Evolutionary conservation across 53 echinoderm and acorn worm species (phyloP).

Genomic region (Astropecten irregularis): DNA sequence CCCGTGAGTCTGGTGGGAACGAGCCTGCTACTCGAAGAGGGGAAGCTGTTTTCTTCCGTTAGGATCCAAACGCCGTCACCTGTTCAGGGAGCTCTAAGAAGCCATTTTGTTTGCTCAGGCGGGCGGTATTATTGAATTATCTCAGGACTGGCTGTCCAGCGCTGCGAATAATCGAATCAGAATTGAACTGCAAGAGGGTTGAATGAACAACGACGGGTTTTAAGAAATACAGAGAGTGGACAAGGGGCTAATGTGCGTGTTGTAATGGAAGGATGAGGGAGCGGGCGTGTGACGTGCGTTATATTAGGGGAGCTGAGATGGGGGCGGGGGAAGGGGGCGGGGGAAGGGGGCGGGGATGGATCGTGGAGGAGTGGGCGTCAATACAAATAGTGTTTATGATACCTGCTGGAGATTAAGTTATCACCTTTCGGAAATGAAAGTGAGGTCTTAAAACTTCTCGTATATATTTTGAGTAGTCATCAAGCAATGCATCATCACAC

Average conservation of each 20-base stretch:
- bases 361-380: too few species aligned
- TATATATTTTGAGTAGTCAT: too few species aligned
- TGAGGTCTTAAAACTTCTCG: too few species aligned
- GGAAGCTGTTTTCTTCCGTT: neutral
- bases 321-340: neutral
- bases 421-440: too few species aligned
- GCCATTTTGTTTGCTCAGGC: constrained; percentile 58
- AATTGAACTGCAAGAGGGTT: constrained; percentile 42
- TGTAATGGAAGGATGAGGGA: neutral
- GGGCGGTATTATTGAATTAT: constrained; percentile 51
- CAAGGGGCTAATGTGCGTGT: constrained; percentile 33
- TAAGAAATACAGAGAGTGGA: constrained; percentile 12
- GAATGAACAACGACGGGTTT: constrained; percentile 54
- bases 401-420: too few species aligned
- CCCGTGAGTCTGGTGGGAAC: too few species aligned
- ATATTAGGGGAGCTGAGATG: too few species aligned
- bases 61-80: constrained; percentile 32
- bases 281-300: neutral
- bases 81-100: constrained; percentile 43
- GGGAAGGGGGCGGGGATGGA: neutral
- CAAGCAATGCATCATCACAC: too few species aligned
- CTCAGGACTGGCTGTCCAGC: constrained; percentile 37
- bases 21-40: too few species aligned
- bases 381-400: too few species aligned
- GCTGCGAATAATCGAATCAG: constrained; percentile 41